Evolutionary conservation across 37 sponge, comb jelly and placozoan genomes (phyloP).

Genomic region (Sycon ciliatum): DNA sequence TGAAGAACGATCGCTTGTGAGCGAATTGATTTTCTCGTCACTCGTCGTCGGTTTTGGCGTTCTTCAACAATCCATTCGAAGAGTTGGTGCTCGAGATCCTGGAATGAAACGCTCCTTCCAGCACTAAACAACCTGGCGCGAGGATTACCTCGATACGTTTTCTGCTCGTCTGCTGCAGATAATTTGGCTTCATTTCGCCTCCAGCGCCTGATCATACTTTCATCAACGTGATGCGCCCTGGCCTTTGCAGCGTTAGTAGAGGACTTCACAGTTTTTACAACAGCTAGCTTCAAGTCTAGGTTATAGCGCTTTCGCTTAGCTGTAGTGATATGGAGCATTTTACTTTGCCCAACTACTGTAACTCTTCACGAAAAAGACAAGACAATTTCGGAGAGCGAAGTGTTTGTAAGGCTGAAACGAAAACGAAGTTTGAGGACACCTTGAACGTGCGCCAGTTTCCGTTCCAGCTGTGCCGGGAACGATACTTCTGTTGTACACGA

Average conservation of each 20-base stretch:
- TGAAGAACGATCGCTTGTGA: neutral
- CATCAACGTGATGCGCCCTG: neutral
- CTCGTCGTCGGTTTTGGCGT: neutral
- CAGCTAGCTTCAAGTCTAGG: neutral
- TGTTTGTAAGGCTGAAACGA: too few relatives aligned
- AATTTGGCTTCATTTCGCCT: neutral
- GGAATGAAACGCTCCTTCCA: neutral
- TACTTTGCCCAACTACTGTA: too few relatives aligned
- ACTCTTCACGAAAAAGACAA: too few relatives aligned
- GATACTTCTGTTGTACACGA: too few relatives aligned
- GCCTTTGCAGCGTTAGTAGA: neutral
- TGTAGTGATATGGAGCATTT: too few relatives aligned
- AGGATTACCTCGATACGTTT: neutral
- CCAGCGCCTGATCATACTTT: neutral
- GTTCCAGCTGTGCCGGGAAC: too few relatives aligned
- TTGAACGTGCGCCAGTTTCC: too few relatives aligned
- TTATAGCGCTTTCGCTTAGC: neutral
- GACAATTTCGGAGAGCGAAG: too few relatives aligned
- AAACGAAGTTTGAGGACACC: too few relatives aligned
- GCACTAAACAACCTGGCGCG: neutral
- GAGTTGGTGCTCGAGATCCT: neutral
- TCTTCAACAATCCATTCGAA: neutral
- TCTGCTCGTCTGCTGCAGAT: neutral
- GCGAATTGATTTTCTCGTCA: neutral
- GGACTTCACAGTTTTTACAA: neutral